Conservation (phyloP, 2,113 vertebrate genomes). For the Ranitomeya imitator region DNA sequence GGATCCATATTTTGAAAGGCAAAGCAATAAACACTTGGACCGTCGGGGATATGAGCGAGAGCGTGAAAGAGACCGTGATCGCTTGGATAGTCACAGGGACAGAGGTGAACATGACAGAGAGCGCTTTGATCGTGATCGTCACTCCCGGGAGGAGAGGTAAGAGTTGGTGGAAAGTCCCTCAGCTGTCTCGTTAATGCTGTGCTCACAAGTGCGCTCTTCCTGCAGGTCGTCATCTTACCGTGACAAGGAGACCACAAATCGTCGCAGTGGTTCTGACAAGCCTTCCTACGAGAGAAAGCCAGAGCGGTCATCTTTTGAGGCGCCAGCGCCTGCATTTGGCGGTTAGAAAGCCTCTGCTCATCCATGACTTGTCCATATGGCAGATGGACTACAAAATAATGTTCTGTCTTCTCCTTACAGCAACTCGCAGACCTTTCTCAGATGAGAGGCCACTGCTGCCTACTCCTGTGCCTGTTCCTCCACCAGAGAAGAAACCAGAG, state of each 20-base stretch:
- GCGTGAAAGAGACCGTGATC: constrained; percentile 74
- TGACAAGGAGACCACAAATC: constrained; percentile 84
- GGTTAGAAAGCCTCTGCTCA: constrained; percentile 64
- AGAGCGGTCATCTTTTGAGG: constrained; percentile 83
- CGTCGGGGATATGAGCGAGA: constrained; percentile 91
- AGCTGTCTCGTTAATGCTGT: no score
- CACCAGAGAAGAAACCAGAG: constrained; percentile 93
- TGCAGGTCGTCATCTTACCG: constrained; percentile 80
- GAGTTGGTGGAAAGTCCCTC: neutral
- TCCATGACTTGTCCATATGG: neutral
- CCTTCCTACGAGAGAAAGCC: constrained; percentile 82
- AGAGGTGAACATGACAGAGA: constrained; percentile 89
- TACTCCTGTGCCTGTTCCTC: constrained; percentile 78
- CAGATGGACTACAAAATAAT: neutral
- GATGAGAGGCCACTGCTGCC: constrained; percentile 86
- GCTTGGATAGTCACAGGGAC: constrained; percentile 75
- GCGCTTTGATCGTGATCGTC: constrained; percentile 88
- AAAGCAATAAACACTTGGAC: constrained; percentile 80
- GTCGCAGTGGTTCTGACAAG: constrained; percentile 85
- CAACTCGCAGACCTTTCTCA: constrained; percentile 84
- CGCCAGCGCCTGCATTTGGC: constrained; percentile 81
- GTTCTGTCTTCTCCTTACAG: constrained; percentile 65
- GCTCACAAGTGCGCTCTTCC: no score
- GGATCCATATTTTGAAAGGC: constrained; percentile 85
- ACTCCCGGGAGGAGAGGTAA: constrained; percentile 87